These are phyloP conservation scores for Microplitis demolitor DNA, from an alignment of 1,140 invertebrate species.

Conservation along the genomic window DNA sequence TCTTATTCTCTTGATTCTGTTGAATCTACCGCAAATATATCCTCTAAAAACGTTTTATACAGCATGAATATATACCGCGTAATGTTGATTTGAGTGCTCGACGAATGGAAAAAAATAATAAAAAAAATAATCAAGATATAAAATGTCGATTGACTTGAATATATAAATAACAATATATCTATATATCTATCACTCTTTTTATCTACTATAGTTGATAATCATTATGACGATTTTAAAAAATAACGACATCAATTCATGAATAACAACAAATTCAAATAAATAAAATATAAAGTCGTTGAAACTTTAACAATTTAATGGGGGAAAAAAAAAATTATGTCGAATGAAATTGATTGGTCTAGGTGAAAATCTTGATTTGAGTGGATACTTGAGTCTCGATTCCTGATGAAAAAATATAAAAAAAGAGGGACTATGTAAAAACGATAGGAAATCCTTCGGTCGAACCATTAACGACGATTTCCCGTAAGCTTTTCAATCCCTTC, in stretches of 20 bases:
- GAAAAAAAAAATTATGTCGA: constrained; percentile 3
- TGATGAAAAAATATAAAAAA: constrained; percentile 34
- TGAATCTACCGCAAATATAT: too few species aligned
- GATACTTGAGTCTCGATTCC: constrained; percentile 35
- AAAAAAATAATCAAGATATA: too few species aligned
- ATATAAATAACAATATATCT: not conserved
- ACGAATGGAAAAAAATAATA: too few species aligned
- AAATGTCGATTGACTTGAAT: not conserved
- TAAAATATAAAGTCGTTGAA: not conserved
- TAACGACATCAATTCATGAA: too few species aligned
- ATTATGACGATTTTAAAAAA: too few species aligned
- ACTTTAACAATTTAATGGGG: not conserved
- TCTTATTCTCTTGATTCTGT: too few species aligned
- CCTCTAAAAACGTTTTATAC: too few species aligned
- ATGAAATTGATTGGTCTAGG: constrained; percentile 32
- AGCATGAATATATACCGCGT: too few species aligned
- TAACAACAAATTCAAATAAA: not conserved
- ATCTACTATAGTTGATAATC: not conserved
- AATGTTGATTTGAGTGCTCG: too few species aligned
- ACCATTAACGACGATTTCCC: constrained; percentile 48
- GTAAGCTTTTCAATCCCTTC: constrained; percentile 42
- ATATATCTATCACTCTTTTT: too few species aligned
- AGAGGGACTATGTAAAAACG: constrained; percentile 24
- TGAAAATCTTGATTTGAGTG: constrained; percentile 48
- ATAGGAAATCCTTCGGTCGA: constrained; percentile 45